Conservation (phyloP, 1,140 invertebrate species). For the Phenacoccus solenopsis region DNA sequence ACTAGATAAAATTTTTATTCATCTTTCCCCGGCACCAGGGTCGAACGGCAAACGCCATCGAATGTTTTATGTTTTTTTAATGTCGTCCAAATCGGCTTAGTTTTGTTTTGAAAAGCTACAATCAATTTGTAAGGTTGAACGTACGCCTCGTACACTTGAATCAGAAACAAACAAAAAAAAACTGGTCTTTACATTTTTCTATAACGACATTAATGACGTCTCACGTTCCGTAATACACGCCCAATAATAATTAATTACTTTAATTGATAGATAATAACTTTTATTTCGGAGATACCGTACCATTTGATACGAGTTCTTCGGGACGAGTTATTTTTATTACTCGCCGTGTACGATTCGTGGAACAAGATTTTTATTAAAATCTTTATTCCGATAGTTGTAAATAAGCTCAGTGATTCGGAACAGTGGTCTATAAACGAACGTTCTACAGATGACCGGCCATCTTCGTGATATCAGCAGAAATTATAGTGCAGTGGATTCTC, state of each 20-base stretch:
- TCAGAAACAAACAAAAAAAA: neutral
- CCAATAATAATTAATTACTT: constrained; percentile 3
- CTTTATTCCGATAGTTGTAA: neutral
- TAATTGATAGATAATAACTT: constrained; percentile 3
- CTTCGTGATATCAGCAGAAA: no score
- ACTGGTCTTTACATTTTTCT: neutral
- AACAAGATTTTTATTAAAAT: neutral
- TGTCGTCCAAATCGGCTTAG: neutral
- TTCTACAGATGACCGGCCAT: no score
- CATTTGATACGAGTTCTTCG: neutral
- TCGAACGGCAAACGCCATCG: neutral
- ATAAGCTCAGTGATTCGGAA: neutral
- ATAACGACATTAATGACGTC: neutral
- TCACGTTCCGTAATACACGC: constrained; percentile 1
- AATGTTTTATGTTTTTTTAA: neutral
- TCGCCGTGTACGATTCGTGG: neutral
- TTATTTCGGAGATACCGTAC: neutral
- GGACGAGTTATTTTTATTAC: neutral
- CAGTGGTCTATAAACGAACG: neutral
- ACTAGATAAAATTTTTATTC: neutral
- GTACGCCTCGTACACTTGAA: neutral
- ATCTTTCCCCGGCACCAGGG: neutral
- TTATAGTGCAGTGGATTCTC: no score
- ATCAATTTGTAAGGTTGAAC: neutral
- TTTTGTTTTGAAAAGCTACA: neutral